Conservation (phyloP, 1,140 invertebrate species). For the Cardiocondyla obscurior region DNA sequence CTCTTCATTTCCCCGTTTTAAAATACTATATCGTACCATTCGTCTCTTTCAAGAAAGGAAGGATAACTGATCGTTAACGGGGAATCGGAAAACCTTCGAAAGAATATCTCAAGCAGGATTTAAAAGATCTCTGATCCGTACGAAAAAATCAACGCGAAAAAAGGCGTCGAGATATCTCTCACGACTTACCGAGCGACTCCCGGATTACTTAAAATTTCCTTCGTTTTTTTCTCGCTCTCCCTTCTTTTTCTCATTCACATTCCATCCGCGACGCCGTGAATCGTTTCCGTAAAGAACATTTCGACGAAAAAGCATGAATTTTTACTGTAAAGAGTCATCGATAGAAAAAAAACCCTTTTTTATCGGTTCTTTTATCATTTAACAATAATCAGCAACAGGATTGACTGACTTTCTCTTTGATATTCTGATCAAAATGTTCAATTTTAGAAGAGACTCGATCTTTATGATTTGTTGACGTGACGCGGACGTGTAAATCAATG, state of each 20-base stretch:
- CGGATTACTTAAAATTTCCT: conserved; percentile 35
- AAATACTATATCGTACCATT: conserved; percentile 14
- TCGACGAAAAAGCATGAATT: neutral
- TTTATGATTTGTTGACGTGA: conserved; percentile 31
- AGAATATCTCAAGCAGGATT: conserved; percentile 33
- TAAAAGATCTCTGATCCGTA: neutral
- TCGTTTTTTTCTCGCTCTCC: neutral
- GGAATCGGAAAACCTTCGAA: neutral
- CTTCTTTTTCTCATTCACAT: conserved; percentile 14
- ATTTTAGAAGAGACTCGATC: conserved; percentile 7
- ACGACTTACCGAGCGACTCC: neutral
- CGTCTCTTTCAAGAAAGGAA: neutral
- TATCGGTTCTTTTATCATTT: neutral
- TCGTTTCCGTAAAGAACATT: neutral
- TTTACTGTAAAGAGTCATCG: neutral
- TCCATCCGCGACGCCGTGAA: conserved; percentile 16
- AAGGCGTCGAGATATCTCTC: conserved; percentile 44
- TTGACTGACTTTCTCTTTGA: no score
- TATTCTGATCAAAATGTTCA: neutral
- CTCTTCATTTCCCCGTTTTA: conserved; percentile 17
- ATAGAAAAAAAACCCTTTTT: neutral
- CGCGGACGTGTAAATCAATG: conserved; percentile 14
- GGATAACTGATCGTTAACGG: neutral
- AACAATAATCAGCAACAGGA: neutral
- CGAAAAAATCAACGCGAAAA: conserved; percentile 42